These are phyloP conservation scores for Lepetodrilus schrolli DNA, from an alignment of 2,888 invertebrate genomes.

Conservation along the genomic window DNA sequence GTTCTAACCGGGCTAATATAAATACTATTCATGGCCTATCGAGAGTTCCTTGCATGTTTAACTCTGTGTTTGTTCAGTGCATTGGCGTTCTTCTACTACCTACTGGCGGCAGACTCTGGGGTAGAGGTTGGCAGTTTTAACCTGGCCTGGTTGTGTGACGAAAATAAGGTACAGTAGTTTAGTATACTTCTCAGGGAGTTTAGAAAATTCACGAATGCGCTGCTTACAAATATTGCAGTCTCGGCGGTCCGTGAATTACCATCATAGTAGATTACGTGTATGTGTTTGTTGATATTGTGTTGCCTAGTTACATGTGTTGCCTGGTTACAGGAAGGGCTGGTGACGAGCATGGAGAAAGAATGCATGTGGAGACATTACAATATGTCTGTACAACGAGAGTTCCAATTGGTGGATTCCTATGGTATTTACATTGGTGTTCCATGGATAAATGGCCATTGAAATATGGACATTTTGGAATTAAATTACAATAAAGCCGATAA, in stretches of 20 bases:
- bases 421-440: too few relatives aligned
- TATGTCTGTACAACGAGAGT: conserved; percentile 61
- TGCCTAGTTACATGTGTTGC: too few relatives aligned
- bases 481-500: too few relatives aligned
- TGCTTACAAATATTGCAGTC: not conserved
- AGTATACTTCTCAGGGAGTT: not conserved
- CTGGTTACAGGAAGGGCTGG: conserved; percentile 63
- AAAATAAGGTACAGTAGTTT: conserved; percentile 57
- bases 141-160: conserved; percentile 71
- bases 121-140: conserved; percentile 73
- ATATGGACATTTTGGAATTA: too few relatives aligned
- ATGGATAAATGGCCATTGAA: too few relatives aligned
- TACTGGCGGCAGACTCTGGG: conserved; percentile 71
- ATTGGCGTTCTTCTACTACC: conserved; percentile 67
- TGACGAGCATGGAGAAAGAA: conserved; percentile 67
- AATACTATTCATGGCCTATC: too few relatives aligned
- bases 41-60: too few relatives aligned
- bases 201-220: not conserved
- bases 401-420: conserved; percentile 66
- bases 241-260: not conserved
- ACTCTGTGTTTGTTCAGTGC: too few relatives aligned
- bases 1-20: too few relatives aligned
- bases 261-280: not conserved
- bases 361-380: conserved; percentile 72
- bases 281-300: too few relatives aligned